Evolutionary conservation across 2,888 invertebrate species (phyloP).

Genomic region (Diploptera punctata): DNA sequence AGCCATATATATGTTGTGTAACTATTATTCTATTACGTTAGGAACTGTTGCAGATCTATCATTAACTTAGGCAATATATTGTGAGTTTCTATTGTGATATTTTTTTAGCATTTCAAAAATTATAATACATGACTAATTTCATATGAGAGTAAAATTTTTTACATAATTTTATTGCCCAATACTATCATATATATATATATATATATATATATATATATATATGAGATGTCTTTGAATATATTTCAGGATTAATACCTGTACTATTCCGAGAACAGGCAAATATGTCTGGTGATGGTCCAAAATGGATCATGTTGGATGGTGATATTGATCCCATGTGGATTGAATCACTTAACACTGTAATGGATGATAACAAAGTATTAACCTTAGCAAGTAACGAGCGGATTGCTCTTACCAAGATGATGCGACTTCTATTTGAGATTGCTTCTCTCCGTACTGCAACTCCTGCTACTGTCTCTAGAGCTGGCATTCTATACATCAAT

Average conservation of each 20-base stretch:
- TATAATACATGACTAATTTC: too few relatives aligned
- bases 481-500: constrained; percentile 94
- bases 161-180: too few relatives aligned
- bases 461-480: constrained; percentile 94
- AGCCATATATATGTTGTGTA: too few relatives aligned
- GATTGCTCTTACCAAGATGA: constrained; percentile 85
- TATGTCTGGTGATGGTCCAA: constrained; percentile 82
- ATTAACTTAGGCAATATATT: too few relatives aligned
- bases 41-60: too few relatives aligned
- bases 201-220: too few relatives aligned
- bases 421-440: constrained; percentile 95
- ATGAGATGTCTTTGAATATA: too few relatives aligned
- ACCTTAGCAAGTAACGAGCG: constrained; percentile 95
- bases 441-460: constrained; percentile 89
- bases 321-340: constrained; percentile 99
- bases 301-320: constrained; percentile 95
- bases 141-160: too few relatives aligned
- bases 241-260: constrained; percentile 84
- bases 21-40: too few relatives aligned
- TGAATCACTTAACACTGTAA: constrained; percentile 93
- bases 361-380: constrained; percentile 96
- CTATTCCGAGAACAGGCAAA: constrained; percentile 95
- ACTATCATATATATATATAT: too few relatives aligned
- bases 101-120: too few relatives aligned
- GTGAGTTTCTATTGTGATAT: too few relatives aligned